Percentiles rank a stretch among this genome's conserved stretches.
These are phyloP conservation scores for Ficedula albicollis DNA, from an alignment of 2,797 vertebrate species.

Conservation along the genomic window DNA sequence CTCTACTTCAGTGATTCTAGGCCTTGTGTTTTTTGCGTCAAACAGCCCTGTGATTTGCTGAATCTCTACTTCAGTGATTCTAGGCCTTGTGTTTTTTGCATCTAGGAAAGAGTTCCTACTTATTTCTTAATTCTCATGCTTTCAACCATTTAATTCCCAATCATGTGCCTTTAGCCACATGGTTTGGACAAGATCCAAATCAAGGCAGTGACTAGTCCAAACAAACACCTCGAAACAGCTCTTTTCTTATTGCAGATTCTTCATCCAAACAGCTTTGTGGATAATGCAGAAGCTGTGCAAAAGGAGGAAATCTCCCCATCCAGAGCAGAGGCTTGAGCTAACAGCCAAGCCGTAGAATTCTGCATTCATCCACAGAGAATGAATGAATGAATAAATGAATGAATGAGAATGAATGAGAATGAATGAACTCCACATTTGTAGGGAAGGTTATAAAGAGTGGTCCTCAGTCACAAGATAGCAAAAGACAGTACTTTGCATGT, in stretches of 20 bases:
- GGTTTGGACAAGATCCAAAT: conserved; percentile 51
- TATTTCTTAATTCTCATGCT: conserved; percentile 56
- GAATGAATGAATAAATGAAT: background rate
- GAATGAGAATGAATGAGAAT: background rate
- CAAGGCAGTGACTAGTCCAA: conserved; percentile 26
- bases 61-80: background rate
- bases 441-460: background rate
- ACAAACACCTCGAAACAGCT: conserved; percentile 10
- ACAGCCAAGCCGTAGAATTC: background rate
- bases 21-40: conserved; percentile 4
- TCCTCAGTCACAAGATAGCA: background rate
- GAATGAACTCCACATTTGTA: background rate
- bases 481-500: background rate
- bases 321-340: background rate
- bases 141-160: conserved; percentile 63
- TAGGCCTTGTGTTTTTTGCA: conserved; percentile 13
- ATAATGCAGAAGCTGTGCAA: conserved; percentile 23
- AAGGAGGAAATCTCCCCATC: background rate
- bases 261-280: conserved; percentile 1
- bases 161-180: conserved; percentile 60
- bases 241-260: background rate
- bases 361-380: background rate
- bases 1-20: background rate
- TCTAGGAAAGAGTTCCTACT: background rate
- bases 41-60: background rate